These are phyloP conservation scores for Beris morrisii DNA, from an alignment of 2,888 invertebrate species.

Conservation along the genomic window DNA sequence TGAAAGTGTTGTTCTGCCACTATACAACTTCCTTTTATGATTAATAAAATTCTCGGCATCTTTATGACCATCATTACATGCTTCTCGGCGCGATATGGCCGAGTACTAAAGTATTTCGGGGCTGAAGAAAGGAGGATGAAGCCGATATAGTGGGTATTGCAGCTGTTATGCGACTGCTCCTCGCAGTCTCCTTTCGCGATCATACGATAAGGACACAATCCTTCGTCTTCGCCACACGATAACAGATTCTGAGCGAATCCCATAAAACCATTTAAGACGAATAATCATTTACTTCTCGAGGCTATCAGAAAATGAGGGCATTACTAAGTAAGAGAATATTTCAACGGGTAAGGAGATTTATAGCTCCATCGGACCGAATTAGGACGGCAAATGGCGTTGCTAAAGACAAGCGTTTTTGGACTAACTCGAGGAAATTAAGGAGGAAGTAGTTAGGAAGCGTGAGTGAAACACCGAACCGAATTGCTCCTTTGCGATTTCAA, in stretches of 20 bases:
- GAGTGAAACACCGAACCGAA: no score
- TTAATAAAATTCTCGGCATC: conserved; percentile 30
- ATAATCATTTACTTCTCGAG: conserved; percentile 27
- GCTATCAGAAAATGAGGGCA: conserved; percentile 12
- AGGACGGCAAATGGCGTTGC: conserved; percentile 28
- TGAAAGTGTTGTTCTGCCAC: conserved; percentile 27
- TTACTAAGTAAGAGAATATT: conserved; percentile 8
- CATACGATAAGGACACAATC: conserved; percentile 21
- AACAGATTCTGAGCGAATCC: conserved; percentile 27
- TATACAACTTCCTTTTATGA: conserved; percentile 29
- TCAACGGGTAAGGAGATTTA: conserved; percentile 17
- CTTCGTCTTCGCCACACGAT: conserved; percentile 25
- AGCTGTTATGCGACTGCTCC: not conserved
- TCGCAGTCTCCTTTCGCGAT: not conserved
- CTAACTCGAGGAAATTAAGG: conserved; percentile 29
- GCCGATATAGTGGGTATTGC: no score
- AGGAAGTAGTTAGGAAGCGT: no score
- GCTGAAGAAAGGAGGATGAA: not conserved
- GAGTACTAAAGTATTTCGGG: not conserved
- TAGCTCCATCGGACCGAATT: conserved; percentile 29
- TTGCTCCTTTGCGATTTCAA: no score
- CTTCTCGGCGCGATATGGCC: not conserved
- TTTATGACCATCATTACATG: conserved; percentile 30
- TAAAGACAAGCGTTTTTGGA: conserved; percentile 19
- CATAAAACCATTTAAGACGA: conserved; percentile 32